phyloP scores from a whole-genome alignment of 2,113 vertebrate species.

The Camelus dromedarius region DNA sequence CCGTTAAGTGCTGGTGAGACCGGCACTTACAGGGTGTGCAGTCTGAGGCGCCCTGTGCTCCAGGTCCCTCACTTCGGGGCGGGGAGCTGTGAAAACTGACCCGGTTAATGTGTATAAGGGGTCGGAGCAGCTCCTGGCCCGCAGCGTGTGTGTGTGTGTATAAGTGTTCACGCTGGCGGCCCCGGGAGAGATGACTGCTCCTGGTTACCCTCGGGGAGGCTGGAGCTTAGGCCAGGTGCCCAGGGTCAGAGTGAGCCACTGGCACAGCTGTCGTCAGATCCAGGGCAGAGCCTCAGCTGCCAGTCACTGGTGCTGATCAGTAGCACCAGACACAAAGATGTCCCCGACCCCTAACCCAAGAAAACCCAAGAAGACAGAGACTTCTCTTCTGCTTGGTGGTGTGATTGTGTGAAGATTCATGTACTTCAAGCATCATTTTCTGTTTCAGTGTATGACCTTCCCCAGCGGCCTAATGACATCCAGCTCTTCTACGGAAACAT shows the following conservation, averaged over 20 bases:
- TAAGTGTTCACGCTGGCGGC: not conserved
- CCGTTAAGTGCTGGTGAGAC: not conserved
- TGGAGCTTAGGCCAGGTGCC: not conserved
- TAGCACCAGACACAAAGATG: not conserved
- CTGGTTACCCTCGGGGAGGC: not conserved
- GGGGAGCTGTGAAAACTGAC: conserved; percentile 6
- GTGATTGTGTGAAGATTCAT: not conserved
- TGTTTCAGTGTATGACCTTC: conserved; percentile 91
- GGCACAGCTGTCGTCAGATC: not conserved
- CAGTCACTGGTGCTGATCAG: not conserved
- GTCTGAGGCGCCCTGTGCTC: not conserved
- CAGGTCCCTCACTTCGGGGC: not conserved
- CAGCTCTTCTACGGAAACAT: conserved; percentile 94
- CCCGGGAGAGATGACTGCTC: not conserved
- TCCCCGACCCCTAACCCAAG: not conserved
- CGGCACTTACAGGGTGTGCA: not conserved
- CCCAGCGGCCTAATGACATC: conserved; percentile 91
- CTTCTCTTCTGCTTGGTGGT: not conserved
- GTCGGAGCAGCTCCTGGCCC: not conserved
- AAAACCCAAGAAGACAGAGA: not conserved
- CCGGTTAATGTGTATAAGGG: not conserved
- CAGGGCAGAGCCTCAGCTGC: not conserved
- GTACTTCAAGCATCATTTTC: conserved; percentile 48
- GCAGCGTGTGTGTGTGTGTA: not conserved
- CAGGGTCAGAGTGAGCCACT: not conserved